Evolutionary conservation across 2,888 invertebrate species (phyloP), one percentile per base, ranked within the genome.

Genomic region (Allacma fusca): DNA sequence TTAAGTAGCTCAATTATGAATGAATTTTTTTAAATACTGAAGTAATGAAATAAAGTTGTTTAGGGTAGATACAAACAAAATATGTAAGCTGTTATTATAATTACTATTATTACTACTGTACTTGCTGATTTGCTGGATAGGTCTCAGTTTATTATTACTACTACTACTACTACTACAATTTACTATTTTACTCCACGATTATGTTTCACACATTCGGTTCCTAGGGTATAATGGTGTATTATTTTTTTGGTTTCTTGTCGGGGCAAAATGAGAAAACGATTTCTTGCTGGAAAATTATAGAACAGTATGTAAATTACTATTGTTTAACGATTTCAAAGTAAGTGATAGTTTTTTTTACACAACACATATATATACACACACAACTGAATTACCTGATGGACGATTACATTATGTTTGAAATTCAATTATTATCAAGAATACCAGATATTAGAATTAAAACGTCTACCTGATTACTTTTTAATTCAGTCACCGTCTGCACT

Each of bases 1-100:
- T 73, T 73, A 73, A 73, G 73, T 73, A 73, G 73, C 64, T 73
- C 73, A 73, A 73, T 72, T 72, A 72, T 72, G 71, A 72, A 57
- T 67, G 71, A 72, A 72, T 72, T 72, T 72, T 72, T 72, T 72
- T 59, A 59, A 72, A 72, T 59, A 72, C 59, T 59, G 57, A 28
- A 59, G 59, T 72, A 72, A 72, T 72, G 34, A 69, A 50, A 44
- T 70, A 72, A 72, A 72, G 59, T 59, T 59, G 71, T 72, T 72
- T 72, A 72, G 71, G 71, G 57, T 72, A 72, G 71, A 44, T 72
- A 72, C 57, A 57, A 57, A 57, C 57, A 34, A 19, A 57, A 19
- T 57, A 57, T 69, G 21, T 43, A 70, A 24, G 26, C 34, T 34
- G 50, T 70, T 50, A 50, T 12, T 50, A 70, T 70, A 40, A 68